Conservation (phyloP, 2,797 vertebrate genomes). For the Cichlasoma orientale region DNA sequence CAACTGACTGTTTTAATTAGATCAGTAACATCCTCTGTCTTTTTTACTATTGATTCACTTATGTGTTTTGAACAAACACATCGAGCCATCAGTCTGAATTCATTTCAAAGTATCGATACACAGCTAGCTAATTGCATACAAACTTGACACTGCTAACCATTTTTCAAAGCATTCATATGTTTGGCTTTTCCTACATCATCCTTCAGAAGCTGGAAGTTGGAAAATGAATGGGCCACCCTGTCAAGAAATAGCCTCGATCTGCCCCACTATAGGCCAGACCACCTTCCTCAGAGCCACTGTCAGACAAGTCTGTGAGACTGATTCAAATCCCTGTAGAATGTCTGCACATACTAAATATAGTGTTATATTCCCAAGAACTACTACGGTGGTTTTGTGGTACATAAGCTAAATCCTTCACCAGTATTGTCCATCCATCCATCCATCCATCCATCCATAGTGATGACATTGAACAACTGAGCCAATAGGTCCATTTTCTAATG, state of each 20-base stretch:
- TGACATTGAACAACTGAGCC: constrained; percentile 44
- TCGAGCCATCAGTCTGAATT: too few relatives aligned
- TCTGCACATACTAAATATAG: too few relatives aligned
- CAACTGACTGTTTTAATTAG: background rate
- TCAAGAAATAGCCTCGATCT: background rate
- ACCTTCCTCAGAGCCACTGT: too few relatives aligned
- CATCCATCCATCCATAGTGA: constrained; percentile 5
- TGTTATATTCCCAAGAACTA: too few relatives aligned
- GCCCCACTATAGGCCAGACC: too few relatives aligned
- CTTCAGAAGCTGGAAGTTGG: background rate
- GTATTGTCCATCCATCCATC: background rate
- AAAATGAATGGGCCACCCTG: background rate
- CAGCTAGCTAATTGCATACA: background rate
- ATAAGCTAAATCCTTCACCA: background rate
- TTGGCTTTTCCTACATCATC: background rate
- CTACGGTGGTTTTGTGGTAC: background rate
- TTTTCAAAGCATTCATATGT: background rate
- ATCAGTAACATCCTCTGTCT: background rate
- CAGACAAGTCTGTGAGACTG: too few relatives aligned
- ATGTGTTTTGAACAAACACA: too few relatives aligned
- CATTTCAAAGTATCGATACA: background rate
- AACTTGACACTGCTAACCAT: background rate
- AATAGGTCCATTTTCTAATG: constrained; percentile 44
- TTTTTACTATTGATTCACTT: background rate
- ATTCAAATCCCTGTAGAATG: too few relatives aligned